Conservation (phyloP, 2,113 vertebrate genomes). For the Panurus biarmicus region DNA sequence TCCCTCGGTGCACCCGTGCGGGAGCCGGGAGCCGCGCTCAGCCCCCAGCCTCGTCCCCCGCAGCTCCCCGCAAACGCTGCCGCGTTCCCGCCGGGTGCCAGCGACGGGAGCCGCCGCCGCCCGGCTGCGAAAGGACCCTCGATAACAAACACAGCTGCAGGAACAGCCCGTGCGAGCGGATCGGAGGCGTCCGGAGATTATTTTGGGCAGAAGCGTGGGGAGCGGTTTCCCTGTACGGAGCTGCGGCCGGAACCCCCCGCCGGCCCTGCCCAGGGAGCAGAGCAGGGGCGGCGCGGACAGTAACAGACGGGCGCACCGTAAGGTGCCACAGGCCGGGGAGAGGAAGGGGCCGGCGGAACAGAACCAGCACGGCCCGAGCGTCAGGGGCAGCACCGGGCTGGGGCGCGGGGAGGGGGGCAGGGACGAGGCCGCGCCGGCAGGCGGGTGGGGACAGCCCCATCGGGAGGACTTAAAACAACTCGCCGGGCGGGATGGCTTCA, state of each 20-base stretch:
- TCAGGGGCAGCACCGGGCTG: no score
- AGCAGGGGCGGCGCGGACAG: neutral
- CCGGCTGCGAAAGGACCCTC: neutral
- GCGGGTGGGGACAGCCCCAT: neutral
- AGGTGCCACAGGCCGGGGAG: neutral
- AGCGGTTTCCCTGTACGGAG: fast-evolving
- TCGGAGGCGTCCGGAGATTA: no score
- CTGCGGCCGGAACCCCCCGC: neutral
- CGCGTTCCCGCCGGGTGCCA: neutral
- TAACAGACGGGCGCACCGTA: fast-evolving
- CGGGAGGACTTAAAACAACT: neutral
- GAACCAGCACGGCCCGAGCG: neutral
- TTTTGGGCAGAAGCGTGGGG: no score
- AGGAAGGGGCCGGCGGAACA: neutral
- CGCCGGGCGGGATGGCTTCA: neutral
- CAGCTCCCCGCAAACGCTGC: neutral
- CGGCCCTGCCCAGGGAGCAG: neutral
- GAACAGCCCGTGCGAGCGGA: neutral
- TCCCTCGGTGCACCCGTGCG: neutral
- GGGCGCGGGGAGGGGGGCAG: neutral
- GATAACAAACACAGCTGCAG: neutral
- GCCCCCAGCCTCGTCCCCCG: neutral
- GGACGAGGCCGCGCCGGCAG: neutral
- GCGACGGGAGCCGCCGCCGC: neutral
- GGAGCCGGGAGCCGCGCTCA: neutral